Evolutionary conservation across 2,113 vertebrate species (phyloP), one percentile per base, ranked within the genome.

Genomic region (Neoarius graeffei): DNA sequence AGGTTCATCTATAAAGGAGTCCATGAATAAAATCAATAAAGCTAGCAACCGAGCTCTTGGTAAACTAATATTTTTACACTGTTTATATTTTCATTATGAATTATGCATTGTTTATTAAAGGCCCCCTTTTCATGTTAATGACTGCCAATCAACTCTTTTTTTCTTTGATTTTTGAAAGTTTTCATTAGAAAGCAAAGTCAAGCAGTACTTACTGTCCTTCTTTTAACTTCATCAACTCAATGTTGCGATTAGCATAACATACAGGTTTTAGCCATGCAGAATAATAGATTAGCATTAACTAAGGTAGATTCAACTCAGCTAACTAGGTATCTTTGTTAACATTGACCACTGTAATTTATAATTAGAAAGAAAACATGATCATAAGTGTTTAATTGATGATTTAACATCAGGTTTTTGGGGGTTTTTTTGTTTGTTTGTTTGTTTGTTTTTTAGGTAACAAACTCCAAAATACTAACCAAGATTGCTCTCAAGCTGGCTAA

Each of bases 1-100:
- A 90, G 91, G 88, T 91, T 92, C 89, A 73, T 59, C 85, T 90
- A 93, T 94, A 92, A 90, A 60, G 79, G 76, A 92, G 84, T 89
- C 84, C 80, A 93, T 92, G 92, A 93, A 93, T 93, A 91, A 93
- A 94, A 93, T 93, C 91, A 92, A 92, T 92, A 90, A 90, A 85
- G 93, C 90, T 91, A 80, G 89, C 87, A 59, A 69, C 87, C 88
- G 87, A 86, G 89, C 89, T 87, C 89, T 89, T 90, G 85, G 85
- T 82, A 50, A 79, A 23, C 59, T 82, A 62, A 82, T 62, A 62
- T 82, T 82, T 62, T 62, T 82, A 82, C 19, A 48, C 54, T 30
- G 23, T 87, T 81, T 83, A 74, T 87, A 80, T 85, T 74, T 80
- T 56, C 42, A 23, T 19, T 1, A 89, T 89, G 82, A 89, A 87